Percentiles rank a stretch among this genome's conserved stretches.
Conservation (phyloP, 2,113 vertebrate genomes). For the Neofelis nebulosa region DNA sequence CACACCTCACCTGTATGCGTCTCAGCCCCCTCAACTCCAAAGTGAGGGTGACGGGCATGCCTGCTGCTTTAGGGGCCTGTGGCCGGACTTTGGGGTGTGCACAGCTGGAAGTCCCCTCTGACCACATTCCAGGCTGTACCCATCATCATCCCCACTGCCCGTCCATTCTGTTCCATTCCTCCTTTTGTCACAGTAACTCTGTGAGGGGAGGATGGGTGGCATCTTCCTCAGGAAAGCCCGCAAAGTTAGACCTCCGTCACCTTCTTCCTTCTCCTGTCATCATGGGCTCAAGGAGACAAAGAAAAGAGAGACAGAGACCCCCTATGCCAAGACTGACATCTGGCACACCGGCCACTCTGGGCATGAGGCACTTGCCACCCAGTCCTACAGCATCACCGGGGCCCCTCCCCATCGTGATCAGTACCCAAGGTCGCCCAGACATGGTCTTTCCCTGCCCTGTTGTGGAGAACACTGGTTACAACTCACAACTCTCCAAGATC, state of each 20-base stretch:
- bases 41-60: background rate
- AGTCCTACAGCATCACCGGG: fast-evolving
- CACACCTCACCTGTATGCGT: background rate
- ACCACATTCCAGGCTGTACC: fast-evolving
- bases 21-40: background rate
- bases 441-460: too few species aligned
- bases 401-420: background rate
- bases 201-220: background rate
- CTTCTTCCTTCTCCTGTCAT: background rate
- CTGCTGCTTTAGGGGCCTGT: background rate
- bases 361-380: fast-evolving
- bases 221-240: background rate
- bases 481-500: background rate
- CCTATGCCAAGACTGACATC: background rate
- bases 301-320: background rate
- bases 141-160: background rate
- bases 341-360: background rate
- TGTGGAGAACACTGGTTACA: background rate
- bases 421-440: background rate
- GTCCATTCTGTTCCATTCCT: background rate
- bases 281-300: background rate
- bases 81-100: background rate
- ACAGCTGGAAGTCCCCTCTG: background rate
- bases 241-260: background rate
- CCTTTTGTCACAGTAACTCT: background rate